Evolutionary conservation across 1,140 invertebrate genomes (phyloP), one percentile per base, ranked within the genome.

Genomic region (Cotesia typhae): DNA sequence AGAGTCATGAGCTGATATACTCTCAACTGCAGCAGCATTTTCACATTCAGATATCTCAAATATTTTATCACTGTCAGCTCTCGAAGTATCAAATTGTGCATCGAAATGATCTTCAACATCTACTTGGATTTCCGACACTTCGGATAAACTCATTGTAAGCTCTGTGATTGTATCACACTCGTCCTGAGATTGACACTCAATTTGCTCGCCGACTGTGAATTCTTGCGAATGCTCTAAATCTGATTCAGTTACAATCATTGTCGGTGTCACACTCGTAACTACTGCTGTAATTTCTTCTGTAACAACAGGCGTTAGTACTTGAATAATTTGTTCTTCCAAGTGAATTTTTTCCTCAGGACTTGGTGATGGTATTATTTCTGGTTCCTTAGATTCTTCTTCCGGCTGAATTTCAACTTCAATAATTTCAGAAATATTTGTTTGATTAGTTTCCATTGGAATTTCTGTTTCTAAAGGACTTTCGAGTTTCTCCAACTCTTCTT

Each of bases 31-130:
- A 17, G 76, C 74, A 28, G 72, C 74, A 37, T 76, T 80, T 52
- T 82, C 78, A 17, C 82, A 84, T 5, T 84, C 81, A 0, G 79
- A 69, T 12, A 81, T 79, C 17, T 81, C 78, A 65, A 80, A 85
- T 38, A 86, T 83, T 35, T 81, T 80, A 37, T 83, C 78, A 4
- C 76, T 75, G 12, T 74, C 68, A 12, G 5, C 14, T 53, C 20
- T 69, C 57, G 59, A 73, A 20, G 35, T 37, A 14, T 53, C 53
- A 66, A 66, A 63, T 51, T 70, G 68, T n/a, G 28, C 7, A 51
- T 70, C 65, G 66, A 59, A 38, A 28, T 71, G 52, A 67, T 71
- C 65, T n/a, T 67, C 65, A 5, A 51, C 5, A n/a, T 67, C 78
- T 5, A 82, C 77, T 52, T 82, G 75, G 37, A 83, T 79, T 17